Percentiles rank a stretch among this genome's conserved stretches.
These are phyloP conservation scores for Probaryconus sp. DNA, from an alignment of 1,140 invertebrate genomes.

Conservation along the genomic window DNA sequence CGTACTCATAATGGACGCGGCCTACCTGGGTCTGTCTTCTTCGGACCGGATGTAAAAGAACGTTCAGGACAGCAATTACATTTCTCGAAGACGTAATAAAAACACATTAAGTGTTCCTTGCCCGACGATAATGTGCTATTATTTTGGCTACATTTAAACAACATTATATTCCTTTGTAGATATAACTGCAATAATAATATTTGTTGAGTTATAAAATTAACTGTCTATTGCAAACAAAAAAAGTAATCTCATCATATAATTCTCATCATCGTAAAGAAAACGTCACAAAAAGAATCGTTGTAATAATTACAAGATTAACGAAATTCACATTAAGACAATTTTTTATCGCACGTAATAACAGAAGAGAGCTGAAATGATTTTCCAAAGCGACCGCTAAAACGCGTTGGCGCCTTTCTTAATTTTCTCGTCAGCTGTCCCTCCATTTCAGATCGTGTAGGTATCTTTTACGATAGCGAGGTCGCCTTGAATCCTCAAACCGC, in stretches of 20 bases:
- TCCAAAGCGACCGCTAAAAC: conserved; percentile 31
- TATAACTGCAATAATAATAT: too few relatives aligned
- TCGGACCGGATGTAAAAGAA: conserved; percentile 65
- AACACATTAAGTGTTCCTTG: conserved; percentile 35
- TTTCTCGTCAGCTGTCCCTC: conserved; percentile 58
- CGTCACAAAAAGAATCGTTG: not conserved
- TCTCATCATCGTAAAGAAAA: too few relatives aligned
- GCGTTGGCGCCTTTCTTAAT: conserved; percentile 57
- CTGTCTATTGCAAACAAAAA: too few relatives aligned
- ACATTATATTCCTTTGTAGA: conserved; percentile 8
- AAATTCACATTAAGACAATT: not conserved
- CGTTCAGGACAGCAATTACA: conserved; percentile 68
- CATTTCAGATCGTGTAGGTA: conserved; percentile 56
- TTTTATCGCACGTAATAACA: conserved; percentile 10
- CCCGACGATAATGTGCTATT: conserved; percentile 47
- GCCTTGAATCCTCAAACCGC: conserved; percentile 56
- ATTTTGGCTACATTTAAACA: conserved; percentile 39
- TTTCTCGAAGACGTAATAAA: conserved; percentile 67
- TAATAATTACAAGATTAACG: not conserved
- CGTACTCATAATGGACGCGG: conserved; percentile 59
- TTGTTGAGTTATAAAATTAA: too few relatives aligned
- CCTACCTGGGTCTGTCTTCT: conserved; percentile 45
- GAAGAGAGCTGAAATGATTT: conserved; percentile 19
- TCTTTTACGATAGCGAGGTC: conserved; percentile 60
- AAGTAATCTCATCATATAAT: too few relatives aligned